Evolutionary conservation across 2,888 invertebrate species (phyloP), one percentile per base, ranked within the genome.

Genomic region (Dascillus cervinus): DNA sequence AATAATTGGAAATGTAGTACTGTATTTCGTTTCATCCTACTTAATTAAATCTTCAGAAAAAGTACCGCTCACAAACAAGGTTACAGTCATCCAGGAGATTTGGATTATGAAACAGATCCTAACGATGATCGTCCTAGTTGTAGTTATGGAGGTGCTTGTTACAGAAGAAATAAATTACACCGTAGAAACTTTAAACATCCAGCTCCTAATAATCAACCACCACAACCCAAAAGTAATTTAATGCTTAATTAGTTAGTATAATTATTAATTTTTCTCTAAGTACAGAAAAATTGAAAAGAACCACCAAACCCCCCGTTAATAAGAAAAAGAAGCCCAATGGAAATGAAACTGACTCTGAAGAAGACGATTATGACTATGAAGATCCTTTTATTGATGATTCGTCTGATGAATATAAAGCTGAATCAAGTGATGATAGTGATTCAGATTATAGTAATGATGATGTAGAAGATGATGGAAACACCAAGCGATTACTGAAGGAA

Each of bases 1-100:
- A n/a, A n/a, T n/a, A n/a, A n/a, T n/a, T n/a, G n/a, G n/a, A n/a
- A n/a, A n/a, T n/a, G n/a, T n/a, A n/a, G n/a, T n/a, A n/a, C n/a
- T n/a, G n/a, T n/a, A n/a, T n/a, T n/a, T n/a, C n/a, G n/a, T n/a
- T n/a, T n/a, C n/a, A n/a, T n/a, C n/a, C n/a, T n/a, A n/a, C n/a
- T n/a, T 17, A 17, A 11, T 26, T 34, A 24, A 22, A 12, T 23
- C 52, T 65, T n/a, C 58, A 78, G 81, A 47, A 73, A 69, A 50
- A 81, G 78, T 56, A 62, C 70, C 0, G 56, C 60, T 3, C 83
- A 84, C 56, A 69, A 66, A 43, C 51, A 55, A 9, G 63, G 72
- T 47, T 80, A 70, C 56, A 70, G 75, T 40, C 83, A 84, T 65
- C 79, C 79, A 0, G 61, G 66, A 0, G 80, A 82, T 58, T 13